Evolutionary conservation across 35 echinoderm and acorn worm species (phyloP).

Genomic region (Chiridota heheva): DNA sequence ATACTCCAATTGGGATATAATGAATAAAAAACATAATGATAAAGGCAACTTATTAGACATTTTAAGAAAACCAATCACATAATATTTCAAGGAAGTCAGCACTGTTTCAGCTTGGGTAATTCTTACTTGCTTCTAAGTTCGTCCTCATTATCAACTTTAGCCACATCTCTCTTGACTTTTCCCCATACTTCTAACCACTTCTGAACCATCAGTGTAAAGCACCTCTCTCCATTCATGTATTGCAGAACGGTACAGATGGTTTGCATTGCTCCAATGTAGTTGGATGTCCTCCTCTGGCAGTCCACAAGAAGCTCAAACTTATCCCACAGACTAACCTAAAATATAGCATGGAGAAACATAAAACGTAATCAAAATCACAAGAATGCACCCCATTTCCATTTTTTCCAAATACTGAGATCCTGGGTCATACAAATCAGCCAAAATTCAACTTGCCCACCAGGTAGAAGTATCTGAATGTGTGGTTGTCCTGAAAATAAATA

Average conservation of each 20-base stretch:
- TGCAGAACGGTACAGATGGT: conserved; percentile 53
- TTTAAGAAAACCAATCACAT: too few relatives aligned
- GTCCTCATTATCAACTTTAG: conserved; percentile 62
- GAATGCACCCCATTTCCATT: neutral
- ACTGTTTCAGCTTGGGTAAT: neutral
- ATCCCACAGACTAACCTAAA: conserved; percentile 66
- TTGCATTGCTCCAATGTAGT: conserved; percentile 50
- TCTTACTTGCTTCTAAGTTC: conserved; percentile 68
- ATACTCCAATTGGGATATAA: neutral
- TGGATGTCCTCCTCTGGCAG: conserved; percentile 64
- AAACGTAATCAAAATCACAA: neutral
- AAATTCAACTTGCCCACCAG: neutral
- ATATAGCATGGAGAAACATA: neutral
- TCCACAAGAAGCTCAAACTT: conserved; percentile 86
- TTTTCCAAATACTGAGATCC: neutral
- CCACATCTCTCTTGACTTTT: conserved; percentile 76
- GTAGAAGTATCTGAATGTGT: neutral
- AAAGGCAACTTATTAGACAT: neutral
- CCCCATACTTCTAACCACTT: conserved; percentile 70
- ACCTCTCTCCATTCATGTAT: conserved; percentile 13
- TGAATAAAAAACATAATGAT: too few relatives aligned
- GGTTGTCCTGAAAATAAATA: neutral
- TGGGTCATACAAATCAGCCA: neutral
- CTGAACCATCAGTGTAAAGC: conserved; percentile 27
- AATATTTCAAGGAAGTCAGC: too few relatives aligned